Evolutionary conservation across 2,113 vertebrate genomes (phyloP), one percentile per base, ranked within the genome.

Genomic region (Synodontis membranacea): DNA sequence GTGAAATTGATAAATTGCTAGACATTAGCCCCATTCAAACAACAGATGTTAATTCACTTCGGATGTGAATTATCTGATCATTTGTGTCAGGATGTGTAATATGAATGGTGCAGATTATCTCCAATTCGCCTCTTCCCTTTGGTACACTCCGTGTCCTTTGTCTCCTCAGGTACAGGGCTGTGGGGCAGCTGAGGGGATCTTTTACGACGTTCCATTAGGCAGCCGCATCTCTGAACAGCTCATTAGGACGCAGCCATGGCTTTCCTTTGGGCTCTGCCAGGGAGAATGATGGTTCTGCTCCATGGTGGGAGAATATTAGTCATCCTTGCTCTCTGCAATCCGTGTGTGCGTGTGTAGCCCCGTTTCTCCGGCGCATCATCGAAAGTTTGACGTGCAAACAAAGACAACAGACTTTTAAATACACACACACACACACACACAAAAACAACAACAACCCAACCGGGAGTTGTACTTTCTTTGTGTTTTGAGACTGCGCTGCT

Each of bases 41-140:
- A 95, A 93, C 94, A 95, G 94, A 94, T 95, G 95, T 94, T 94
- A 93, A 95, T 94, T 94, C 92, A 92, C 91, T 94, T 93, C 91
- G 91, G 90, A 91, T 92, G 91, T 91, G 92, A 94, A 93, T 95
- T 94, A 95, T 95, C 95, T 92, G 91, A 94, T 94, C 94, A 94
- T 95, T 94, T 94, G 90, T 94, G 95, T 95, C 94, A 95, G 87
- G 75, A 87, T 76, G 84, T 89, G 82, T 90, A 93, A 95, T 94
- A 94, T 95, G 94, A 94, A 95, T 94, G 93, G 94, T 91, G 80
- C 86, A 94, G 93, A 94, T 94, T 92, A 94, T 92, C 91, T 91
- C 75, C 84, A 92, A 93, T 93, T 92, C 86, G 52, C 91, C 91
- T 89, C 91, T 89, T 93, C 89, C 91, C 75, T 89, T 72, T 90